Percentiles rank a stretch among this genome's conserved stretches.
These are phyloP conservation scores for Drosophila testacea DNA, from an alignment of 2,888 invertebrate genomes.

Conservation along the genomic window DNA sequence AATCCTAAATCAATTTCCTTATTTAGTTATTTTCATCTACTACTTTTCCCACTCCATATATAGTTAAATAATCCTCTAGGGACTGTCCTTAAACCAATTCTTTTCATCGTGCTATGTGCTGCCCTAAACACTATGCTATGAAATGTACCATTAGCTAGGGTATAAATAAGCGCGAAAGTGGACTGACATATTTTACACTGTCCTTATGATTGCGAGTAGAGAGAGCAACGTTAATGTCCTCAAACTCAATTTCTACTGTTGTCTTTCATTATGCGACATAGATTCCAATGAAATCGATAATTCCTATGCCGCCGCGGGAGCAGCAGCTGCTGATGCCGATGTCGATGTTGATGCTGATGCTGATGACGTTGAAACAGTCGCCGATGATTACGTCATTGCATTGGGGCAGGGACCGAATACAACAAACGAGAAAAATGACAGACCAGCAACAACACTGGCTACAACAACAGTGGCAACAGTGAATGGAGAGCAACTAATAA, in stretches of 20 bases:
- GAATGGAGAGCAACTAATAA: conserved; percentile 46
- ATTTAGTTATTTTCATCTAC: no score
- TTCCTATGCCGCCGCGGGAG: conserved; percentile 65
- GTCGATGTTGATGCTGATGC: conserved; percentile 39
- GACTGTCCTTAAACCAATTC: not conserved
- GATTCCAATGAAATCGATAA: conserved; percentile 82
- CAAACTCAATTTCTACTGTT: conserved; percentile 51
- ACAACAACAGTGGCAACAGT: conserved; percentile 36
- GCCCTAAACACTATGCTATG: conserved; percentile 9
- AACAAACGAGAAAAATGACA: conserved; percentile 31
- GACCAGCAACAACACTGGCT: conserved; percentile 31
- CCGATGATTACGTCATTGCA: conserved; percentile 67
- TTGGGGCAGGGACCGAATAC: conserved; percentile 32
- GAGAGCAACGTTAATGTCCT: conserved; percentile 30
- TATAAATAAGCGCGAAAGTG: conserved; percentile 1
- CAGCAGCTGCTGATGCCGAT: conserved; percentile 31
- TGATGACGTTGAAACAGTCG: conserved; percentile 54
- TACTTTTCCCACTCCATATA: no score
- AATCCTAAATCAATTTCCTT: no score
- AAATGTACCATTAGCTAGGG: conserved; percentile 1
- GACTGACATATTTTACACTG: conserved; percentile 17
- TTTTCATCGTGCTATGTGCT: not conserved
- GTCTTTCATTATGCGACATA: conserved; percentile 58
- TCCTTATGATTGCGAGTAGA: conserved; percentile 23
- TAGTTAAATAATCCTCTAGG: conserved; percentile 3